These are phyloP conservation scores for Acropternis orthonyx DNA, from an alignment of 2,797 vertebrate genomes.

Conservation along the genomic window DNA sequence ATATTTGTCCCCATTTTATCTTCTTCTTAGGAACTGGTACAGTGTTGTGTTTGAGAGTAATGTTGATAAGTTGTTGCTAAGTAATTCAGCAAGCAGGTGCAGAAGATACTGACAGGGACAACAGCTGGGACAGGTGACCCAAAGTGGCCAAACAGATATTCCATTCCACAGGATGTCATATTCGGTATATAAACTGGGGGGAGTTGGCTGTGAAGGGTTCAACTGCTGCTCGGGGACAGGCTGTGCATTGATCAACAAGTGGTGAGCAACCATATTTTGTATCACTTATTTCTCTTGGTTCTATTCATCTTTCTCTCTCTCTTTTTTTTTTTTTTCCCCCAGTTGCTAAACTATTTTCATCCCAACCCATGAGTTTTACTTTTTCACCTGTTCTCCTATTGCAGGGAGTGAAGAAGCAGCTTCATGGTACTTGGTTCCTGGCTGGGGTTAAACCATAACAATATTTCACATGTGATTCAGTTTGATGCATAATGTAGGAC, in stretches of 20 bases:
- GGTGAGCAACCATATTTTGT: neutral
- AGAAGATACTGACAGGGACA: neutral
- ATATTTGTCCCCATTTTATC: neutral
- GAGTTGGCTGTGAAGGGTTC: neutral
- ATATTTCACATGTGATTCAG: neutral
- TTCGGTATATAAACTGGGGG: neutral
- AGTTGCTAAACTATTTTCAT: neutral
- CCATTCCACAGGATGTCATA: rapidly evolving
- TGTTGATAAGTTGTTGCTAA: neutral
- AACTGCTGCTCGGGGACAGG: neutral
- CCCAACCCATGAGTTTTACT: neutral
- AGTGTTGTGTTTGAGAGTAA: neutral
- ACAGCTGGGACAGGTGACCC: neutral
- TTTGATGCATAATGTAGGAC: neutral
- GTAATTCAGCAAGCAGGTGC: neutral
- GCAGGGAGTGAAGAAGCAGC: neutral
- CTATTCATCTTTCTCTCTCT: neutral
- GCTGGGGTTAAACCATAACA: rapidly evolving
- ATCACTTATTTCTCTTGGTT: neutral
- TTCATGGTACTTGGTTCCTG: neutral
- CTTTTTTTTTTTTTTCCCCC: neutral
- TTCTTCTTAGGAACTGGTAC: neutral
- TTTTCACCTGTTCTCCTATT: neutral
- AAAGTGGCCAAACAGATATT: neutral
- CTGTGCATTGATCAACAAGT: too few relatives aligned